phyloP scores from a whole-genome alignment of 2,113 vertebrate species.

The Hippolais icterina region DNA sequence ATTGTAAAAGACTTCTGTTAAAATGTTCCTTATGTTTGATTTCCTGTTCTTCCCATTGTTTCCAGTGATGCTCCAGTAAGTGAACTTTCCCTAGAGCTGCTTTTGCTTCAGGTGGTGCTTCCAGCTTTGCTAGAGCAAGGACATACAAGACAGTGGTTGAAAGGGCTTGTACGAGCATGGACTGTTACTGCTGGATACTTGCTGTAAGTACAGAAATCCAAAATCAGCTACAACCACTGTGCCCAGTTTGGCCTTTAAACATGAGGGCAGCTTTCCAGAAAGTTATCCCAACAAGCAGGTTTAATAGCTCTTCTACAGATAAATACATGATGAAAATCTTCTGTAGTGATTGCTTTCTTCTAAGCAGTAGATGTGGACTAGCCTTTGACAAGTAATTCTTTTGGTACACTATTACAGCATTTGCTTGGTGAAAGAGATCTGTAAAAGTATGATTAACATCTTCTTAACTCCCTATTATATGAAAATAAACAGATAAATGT shows the following conservation, averaged over 20 bases:
- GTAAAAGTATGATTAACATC: not conserved
- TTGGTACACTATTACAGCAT: not conserved
- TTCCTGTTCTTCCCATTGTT: conserved; percentile 5
- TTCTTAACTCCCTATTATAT: not conserved
- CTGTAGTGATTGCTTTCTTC: not conserved
- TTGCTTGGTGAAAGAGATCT: not conserved
- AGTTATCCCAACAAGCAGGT: not conserved
- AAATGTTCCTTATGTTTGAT: not conserved
- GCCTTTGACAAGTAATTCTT: not conserved
- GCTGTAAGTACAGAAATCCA: conserved; percentile 80
- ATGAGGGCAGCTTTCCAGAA: not conserved
- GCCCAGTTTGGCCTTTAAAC: not conserved
- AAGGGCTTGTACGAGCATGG: conserved; percentile 96
- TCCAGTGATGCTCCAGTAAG: conserved; percentile 96
- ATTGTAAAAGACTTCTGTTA: not conserved
- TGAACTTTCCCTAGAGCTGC: conserved; percentile 94
- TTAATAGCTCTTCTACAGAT: not conserved
- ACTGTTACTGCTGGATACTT: conserved; percentile 94
- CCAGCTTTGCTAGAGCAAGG: conserved; percentile 97
- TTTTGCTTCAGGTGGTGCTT: conserved; percentile 96
- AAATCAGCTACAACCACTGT: not conserved
- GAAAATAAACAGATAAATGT: not conserved
- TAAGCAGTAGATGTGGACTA: not conserved
- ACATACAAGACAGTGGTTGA: conserved; percentile 97
- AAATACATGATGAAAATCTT: not conserved